These are phyloP conservation scores for Lacerta agilis DNA, from an alignment of 2,797 vertebrate genomes.

Conservation along the genomic window DNA sequence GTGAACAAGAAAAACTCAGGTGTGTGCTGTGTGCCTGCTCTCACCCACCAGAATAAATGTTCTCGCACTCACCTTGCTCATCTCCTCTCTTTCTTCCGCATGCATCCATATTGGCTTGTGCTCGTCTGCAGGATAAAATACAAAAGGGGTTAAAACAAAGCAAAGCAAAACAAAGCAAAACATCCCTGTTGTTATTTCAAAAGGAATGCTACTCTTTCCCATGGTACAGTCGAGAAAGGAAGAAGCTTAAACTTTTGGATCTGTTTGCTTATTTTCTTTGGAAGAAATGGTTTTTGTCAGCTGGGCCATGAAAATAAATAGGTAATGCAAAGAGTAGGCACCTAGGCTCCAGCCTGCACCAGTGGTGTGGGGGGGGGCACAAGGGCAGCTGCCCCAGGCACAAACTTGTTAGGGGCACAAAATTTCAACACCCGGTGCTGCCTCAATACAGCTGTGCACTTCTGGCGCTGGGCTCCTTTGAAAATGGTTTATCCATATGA, in stretches of 20 bases:
- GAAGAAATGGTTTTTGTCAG: not conserved
- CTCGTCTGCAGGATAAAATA: slow-evolving; percentile 82
- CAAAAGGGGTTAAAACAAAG: not conserved
- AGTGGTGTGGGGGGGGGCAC: not conserved
- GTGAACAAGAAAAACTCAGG: not conserved
- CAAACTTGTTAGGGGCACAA: not conserved
- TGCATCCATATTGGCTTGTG: slow-evolving; percentile 99
- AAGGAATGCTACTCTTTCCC: not conserved
- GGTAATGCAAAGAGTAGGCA: not conserved
- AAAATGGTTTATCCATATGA: too few relatives aligned
- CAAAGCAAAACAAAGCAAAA: too few relatives aligned
- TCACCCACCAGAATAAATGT: not conserved
- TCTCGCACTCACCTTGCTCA: slow-evolving; percentile 91
- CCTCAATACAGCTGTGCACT: too few relatives aligned
- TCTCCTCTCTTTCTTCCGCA: slow-evolving; percentile 96
- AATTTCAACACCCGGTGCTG: too few relatives aligned
- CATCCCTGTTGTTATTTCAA: not conserved
- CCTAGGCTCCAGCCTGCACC: not conserved
- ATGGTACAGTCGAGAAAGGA: not conserved
- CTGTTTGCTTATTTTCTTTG: not conserved
- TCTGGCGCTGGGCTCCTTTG: too few relatives aligned
- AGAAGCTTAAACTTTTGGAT: not conserved
- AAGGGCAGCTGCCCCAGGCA: not conserved
- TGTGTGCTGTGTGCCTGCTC: not conserved
- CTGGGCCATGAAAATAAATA: not conserved